Evolutionary conservation across 1,140 invertebrate genomes (phyloP), one percentile per base, ranked within the genome.

Genomic region (Drosophila teissieri): DNA sequence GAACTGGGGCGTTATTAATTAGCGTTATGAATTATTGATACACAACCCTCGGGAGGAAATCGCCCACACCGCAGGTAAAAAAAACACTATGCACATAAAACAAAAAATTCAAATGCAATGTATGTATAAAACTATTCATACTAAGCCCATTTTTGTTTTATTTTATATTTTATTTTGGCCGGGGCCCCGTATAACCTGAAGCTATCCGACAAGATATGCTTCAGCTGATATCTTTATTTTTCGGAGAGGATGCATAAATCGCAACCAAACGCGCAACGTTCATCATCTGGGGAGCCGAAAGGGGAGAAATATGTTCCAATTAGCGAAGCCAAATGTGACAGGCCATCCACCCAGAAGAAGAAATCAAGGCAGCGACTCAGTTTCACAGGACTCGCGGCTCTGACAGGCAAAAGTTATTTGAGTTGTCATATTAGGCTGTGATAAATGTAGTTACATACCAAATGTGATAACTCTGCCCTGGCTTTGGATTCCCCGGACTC

Each of bases 21-120:
- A 90, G 78, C 78, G 62, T 91, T 91, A 90, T 90, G 86, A 90
- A 90, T 90, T 90, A 90, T 90, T 80, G 86, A 90, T 91, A 67
- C 46, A 44, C 39, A 75, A 46, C 64, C 60, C 60, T 45, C 61
- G 34, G 61, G 49, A 45, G 53, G 46, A 48, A 51, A 37, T 52
- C 51, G 63, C 52, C 55, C 54, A 77, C 49, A 76, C 49, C 42
- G 37, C 37, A 39, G 11, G 31, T 31, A 31, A 31, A 31, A 31
- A 31, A 10, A 8, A 31, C 7, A 31, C 7, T 10, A 31, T 31
- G 31, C 31, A 31, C 31, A 31, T 10, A 31, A 31, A 31, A 31
- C 27, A 31, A 31, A 7, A 31, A 31, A 31, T 31, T 31, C 7
- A 10, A 31, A 10, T 31, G 8, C 31, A 31, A 8, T 8, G 31